phyloP scores from a whole-genome alignment of 2,113 vertebrate species.

The Sapayoa aenigma region DNA sequence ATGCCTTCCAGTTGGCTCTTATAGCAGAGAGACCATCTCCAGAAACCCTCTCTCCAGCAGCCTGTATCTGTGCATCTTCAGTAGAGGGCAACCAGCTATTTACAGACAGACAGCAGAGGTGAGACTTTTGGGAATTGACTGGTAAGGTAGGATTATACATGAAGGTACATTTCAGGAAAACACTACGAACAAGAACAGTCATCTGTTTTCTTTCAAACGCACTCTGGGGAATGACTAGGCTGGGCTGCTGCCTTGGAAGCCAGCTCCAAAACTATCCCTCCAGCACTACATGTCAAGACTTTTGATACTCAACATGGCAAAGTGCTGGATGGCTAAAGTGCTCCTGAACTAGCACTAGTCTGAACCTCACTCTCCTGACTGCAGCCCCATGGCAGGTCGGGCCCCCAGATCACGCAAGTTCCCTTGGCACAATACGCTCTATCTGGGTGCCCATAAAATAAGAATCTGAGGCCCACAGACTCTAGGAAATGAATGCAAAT shows the following conservation, averaged over 20 bases:
- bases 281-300: background rate
- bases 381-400: fast-evolving
- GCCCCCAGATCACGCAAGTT: background rate
- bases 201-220: background rate
- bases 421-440: fast-evolving
- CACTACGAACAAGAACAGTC: background rate
- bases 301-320: background rate
- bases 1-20: background rate
- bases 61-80: background rate
- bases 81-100: background rate
- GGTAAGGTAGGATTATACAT: background rate
- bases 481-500: background rate
- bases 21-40: background rate
- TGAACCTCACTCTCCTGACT: background rate
- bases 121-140: fast-evolving
- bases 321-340: background rate
- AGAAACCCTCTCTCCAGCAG: background rate
- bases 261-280: background rate
- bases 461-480: background rate
- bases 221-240: background rate
- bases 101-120: background rate
- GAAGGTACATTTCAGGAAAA: background rate
- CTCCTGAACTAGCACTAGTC: background rate
- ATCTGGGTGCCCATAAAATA: background rate
- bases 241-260: background rate